phyloP scores from a whole-genome alignment of 2,113 vertebrate genomes.

The Alethe diademata region DNA sequence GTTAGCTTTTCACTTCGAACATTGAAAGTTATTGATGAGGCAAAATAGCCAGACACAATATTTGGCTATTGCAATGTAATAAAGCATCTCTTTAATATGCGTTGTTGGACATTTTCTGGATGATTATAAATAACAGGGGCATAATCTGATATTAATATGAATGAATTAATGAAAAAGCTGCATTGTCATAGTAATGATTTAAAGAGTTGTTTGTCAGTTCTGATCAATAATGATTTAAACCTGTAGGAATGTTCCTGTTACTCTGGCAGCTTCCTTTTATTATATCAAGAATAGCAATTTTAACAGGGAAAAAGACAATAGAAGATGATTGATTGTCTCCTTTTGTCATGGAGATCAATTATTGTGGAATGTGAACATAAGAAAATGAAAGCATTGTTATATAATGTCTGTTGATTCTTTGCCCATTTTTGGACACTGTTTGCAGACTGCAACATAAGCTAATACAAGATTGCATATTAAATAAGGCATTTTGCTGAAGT shows the following conservation, averaged over 20 bases:
- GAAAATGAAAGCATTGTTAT: conserved; percentile 65
- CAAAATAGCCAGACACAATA: not conserved
- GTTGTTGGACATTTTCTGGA: not conserved
- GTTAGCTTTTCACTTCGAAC: not conserved
- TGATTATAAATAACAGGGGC: not conserved
- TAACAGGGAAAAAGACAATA: conserved; percentile 63
- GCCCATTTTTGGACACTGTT: conserved; percentile 67
- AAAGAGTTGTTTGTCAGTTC: conserved; percentile 2
- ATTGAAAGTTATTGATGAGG: not conserved
- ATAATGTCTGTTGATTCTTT: conserved; percentile 64
- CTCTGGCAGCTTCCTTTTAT: conserved; percentile 67
- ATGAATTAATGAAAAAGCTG: conserved; percentile 51
- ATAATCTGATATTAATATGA: conserved; percentile 52
- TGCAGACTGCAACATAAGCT: conserved; percentile 13
- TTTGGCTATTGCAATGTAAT: not conserved
- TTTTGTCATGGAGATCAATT: conserved; percentile 77
- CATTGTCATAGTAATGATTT: conserved; percentile 62
- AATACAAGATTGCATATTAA: conserved; percentile 61
- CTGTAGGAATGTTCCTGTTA: conserved; percentile 48
- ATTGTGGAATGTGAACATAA: conserved; percentile 35
- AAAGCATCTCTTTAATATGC: not conserved
- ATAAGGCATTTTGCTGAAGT: conserved; percentile 56
- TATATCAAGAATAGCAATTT: conserved; percentile 66
- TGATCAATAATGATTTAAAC: conserved; percentile 69
- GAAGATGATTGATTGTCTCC: conserved; percentile 72